Evolutionary conservation across 2,797 vertebrate genomes (phyloP), one percentile per base, ranked within the genome.

Genomic region (Florisuga fusca): DNA sequence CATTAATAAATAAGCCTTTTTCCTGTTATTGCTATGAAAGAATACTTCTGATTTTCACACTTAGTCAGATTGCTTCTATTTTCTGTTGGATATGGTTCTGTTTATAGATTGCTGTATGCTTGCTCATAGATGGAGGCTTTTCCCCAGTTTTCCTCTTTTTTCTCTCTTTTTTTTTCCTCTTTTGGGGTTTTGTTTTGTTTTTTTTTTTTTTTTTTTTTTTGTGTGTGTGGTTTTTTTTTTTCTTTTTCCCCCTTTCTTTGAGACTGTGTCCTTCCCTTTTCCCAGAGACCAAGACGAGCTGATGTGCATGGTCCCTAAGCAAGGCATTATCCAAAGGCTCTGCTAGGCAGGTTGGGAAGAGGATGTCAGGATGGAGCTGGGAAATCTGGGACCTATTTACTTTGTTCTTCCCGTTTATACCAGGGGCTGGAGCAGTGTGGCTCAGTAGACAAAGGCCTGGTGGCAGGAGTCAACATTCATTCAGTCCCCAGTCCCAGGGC

Each of bases 191-290:
- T n/a, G n/a, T n/a, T n/a, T n/a, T n/a, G n/a, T 48, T 26, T 43
- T 1, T 18, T 1, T 15, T 46, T 46, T 46, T 46, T 46, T 46
- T 19, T 18, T 46, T 19, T 46, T 46, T 19, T 46, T 19, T 20
- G 15, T 46, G 43, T 45, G 10, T 45, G 43, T 43, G 43, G 3
- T n/a, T 33, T 45, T 14, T n/a, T 33, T 46, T 41, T 26, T 41
- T 1, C 18, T 12, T 50, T 50, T 1, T 29, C 1, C 1, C 5
- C 2, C 1, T 41, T 13, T n/a, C 57, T 73, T 59, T 0, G 1
- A 71, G 50, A 8, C 1, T 53, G 10, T 27, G 33, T 1, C 1
- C 16, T 66, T 67, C 61, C 22, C 53, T 34, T 26, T 45, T 29
- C 16, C 34, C 21, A 27, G 4, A 80, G 58, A 33, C 20, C 31